Evolutionary conservation across 2,113 vertebrate species (phyloP).

Genomic region (Eira barbara): DNA sequence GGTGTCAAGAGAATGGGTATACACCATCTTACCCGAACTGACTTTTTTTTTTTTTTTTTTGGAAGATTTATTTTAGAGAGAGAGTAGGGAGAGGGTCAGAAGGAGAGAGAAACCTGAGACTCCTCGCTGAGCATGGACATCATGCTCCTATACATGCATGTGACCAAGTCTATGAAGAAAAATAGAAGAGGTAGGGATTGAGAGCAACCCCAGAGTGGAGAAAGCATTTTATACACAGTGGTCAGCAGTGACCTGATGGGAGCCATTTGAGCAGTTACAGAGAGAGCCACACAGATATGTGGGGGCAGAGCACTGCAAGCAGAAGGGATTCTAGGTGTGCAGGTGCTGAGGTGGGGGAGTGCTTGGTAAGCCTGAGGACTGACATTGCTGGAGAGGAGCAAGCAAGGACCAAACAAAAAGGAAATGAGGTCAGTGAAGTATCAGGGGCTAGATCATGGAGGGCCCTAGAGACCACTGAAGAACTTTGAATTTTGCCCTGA

Average conservation of each 20-base stretch:
- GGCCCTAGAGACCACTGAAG: background rate
- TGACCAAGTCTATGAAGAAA: background rate
- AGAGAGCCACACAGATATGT: background rate
- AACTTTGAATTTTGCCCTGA: background rate
- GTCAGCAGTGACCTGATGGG: background rate
- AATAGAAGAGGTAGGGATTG: background rate
- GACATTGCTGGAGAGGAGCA: background rate
- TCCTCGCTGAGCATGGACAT: background rate
- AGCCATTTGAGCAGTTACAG: background rate
- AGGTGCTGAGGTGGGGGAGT: background rate
- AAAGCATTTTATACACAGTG: background rate
- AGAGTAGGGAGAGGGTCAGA: background rate
- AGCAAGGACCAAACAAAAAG: background rate
- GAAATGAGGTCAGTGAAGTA: background rate
- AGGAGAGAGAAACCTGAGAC: background rate
- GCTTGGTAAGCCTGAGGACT: background rate
- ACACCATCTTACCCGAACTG: background rate
- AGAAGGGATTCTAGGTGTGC: background rate
- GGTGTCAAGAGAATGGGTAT: background rate
- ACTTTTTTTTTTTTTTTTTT: background rate
- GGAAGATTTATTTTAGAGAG: background rate
- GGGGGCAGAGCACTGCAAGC: fast-evolving
- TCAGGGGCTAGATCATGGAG: no score
- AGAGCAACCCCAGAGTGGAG: background rate
- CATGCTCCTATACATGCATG: no score